phyloP scores from a whole-genome alignment of 2,888 invertebrate species.

The Crematogaster levior region DNA sequence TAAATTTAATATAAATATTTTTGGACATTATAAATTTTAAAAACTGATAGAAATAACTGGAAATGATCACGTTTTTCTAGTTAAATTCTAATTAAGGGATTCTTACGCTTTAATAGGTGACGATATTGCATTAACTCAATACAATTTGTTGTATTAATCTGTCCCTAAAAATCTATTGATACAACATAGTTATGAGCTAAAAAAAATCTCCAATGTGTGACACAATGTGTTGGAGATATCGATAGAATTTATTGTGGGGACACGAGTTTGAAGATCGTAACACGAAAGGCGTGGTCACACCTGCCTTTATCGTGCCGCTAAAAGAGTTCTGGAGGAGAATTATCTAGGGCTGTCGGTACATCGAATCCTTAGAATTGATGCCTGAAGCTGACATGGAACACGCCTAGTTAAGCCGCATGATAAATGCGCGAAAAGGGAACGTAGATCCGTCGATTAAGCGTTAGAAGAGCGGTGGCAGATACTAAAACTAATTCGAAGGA shows the following conservation, averaged over 20 bases:
- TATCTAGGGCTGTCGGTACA: constrained; percentile 41
- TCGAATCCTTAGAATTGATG: constrained; percentile 64
- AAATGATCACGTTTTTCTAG: not conserved
- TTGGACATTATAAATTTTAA: not conserved
- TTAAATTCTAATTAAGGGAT: not conserved
- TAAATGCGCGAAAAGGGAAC: constrained; percentile 74
- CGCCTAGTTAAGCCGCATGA: constrained; percentile 77
- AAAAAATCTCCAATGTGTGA: not conserved
- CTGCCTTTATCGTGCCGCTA: constrained; percentile 63
- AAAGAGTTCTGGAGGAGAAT: constrained; percentile 36
- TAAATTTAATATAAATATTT: constrained; percentile 9
- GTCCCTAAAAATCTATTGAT: not conserved
- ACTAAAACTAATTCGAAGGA: constrained; percentile 73
- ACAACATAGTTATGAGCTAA: not conserved
- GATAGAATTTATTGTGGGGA: constrained; percentile 19
- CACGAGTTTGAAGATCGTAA: constrained; percentile 37
- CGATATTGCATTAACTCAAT: not conserved
- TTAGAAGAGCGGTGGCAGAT: constrained; percentile 78
- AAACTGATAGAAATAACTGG: not conserved
- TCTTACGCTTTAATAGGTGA: not conserved
- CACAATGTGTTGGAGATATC: constrained; percentile 21
- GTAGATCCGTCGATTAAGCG: constrained; percentile 55
- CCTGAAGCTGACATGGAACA: constrained; percentile 71
- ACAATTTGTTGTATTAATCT: not conserved
- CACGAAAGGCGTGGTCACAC: constrained; percentile 63